Base-by-base conservation (phyloP, 2,797 vertebrate genomes). In the Falco peregrinus region DNA sequence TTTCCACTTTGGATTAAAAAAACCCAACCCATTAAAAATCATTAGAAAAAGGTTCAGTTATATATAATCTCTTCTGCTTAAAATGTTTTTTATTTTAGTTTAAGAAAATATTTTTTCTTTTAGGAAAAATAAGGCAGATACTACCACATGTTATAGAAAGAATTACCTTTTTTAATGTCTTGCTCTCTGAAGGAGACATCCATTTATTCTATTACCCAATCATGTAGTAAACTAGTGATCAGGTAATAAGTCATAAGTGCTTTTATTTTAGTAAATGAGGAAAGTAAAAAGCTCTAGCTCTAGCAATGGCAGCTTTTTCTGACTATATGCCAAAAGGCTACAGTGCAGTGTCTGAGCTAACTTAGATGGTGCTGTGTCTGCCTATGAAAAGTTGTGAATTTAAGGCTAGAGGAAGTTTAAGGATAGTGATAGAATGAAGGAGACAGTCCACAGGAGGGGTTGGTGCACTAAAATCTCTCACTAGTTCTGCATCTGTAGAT, bases 211-310 rank as follows among this genome's bases (percentile, higher is more conserved):
- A 59, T 59, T 59, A 71, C 18, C 16, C 83, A n/a, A 60, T 70
- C 22, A 65, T 28, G 6, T 61, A 41, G 6, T 45, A 75, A 84
- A 5, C 7, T 68, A 7, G 35, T 39, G 16, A 81, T 68, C 39
- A 83, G 15, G 2, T 64, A 81, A n/a, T 69, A 11, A 41, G 43
- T 77, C 76, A 3, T 39, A 83, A 80, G 25, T 65, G 20, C 4
- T 78, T 95, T 92, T 70, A 47, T 60, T 89, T 90, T 73, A 56
- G 39, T 47, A 28, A 93, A 68, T 29, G 17, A 10, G 5, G 35
- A 25, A 77, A 61, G 28, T 60, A 37, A 25, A 20, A 41, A 87
- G n/a, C 12, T 86, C 22, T 37, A 65, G 19, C 21, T 69, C 51
- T 35, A 71, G 16, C 37, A 79, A 14, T 10, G 24, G 11, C 43